Conservation (phyloP, 2,888 invertebrate genomes). For the Drosophila neonasuta region DNA sequence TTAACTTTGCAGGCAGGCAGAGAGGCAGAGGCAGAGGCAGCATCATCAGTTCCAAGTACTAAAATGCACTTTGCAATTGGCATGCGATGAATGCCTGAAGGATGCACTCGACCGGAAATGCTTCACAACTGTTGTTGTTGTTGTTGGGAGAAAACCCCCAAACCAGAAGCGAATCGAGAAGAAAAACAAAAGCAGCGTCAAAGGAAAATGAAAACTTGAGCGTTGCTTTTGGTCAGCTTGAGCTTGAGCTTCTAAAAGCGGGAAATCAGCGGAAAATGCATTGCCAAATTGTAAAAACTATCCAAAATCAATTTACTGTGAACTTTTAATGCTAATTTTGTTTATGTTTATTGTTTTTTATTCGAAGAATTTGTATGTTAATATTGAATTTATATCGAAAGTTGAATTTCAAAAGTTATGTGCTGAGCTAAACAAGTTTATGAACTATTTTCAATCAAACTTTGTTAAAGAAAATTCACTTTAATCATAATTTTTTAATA, state of each 20-base stretch:
- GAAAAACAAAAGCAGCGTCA: constrained; percentile 8
- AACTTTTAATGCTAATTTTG: constrained; percentile 4
- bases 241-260: not conserved
- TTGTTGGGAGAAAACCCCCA: constrained; percentile 2
- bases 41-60: constrained; percentile 9
- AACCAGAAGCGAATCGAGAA: constrained; percentile 8
- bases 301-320: not conserved
- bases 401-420: not conserved
- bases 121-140: constrained; percentile 17
- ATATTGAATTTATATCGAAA: not conserved
- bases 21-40: not conserved
- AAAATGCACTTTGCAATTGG: constrained; percentile 39
- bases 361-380: not conserved
- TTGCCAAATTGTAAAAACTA: constrained; percentile 1
- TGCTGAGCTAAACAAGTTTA: not conserved
- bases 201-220: constrained; percentile 17
- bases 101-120: constrained; percentile 47
- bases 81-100: constrained; percentile 23
- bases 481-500: not conserved
- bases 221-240: constrained; percentile 13
- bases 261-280: constrained; percentile 7
- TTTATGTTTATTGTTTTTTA: not conserved
- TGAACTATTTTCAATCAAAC: not conserved
- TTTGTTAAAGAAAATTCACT: not conserved
- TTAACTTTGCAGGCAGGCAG: constrained; percentile 27